Evolutionary conservation across 92 coral and sea anemone species (phyloP).

Genomic region (Bergia sp.): DNA sequence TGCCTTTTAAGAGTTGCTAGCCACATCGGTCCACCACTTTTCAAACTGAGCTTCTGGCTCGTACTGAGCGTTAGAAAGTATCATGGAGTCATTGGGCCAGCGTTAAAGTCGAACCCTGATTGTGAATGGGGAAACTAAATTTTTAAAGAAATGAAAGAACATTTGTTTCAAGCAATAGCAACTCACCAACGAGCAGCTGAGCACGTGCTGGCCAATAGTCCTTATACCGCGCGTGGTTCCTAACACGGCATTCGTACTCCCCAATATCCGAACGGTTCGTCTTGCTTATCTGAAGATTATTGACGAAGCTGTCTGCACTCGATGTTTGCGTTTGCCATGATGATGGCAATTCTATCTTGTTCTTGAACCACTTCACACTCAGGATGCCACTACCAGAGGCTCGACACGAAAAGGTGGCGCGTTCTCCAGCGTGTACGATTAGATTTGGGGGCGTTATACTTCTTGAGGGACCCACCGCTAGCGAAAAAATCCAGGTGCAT

Average conservation of each 20-base stretch:
- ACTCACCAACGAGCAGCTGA: conserved; percentile 59
- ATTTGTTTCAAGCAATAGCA: background rate
- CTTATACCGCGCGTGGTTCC: background rate
- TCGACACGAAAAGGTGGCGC: conserved; percentile 55
- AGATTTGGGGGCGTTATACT: conserved; percentile 36
- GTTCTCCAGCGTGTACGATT: conserved; percentile 45
- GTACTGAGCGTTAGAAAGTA: no score
- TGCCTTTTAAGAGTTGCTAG: no score
- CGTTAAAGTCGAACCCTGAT: no score
- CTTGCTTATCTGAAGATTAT: conserved; percentile 40
- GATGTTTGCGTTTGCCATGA: conserved; percentile 43
- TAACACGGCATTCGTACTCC: conserved; percentile 81
- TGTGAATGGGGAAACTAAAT: no score
- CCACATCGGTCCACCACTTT: no score
- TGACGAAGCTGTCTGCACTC: conserved; percentile 50
- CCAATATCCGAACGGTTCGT: conserved; percentile 59
- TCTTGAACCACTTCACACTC: conserved; percentile 70
- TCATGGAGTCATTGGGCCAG: no score
- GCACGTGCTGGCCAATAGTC: conserved; percentile 72
- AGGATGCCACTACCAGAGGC: conserved; percentile 29
- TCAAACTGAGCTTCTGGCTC: no score
- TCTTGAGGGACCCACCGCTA: background rate
- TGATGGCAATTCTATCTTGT: conserved; percentile 40
- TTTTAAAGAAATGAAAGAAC: no score
- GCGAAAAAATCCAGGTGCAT: background rate